Evolutionary conservation across 1,140 invertebrate genomes (phyloP).

Genomic region (Rhyzopertha dominica): DNA sequence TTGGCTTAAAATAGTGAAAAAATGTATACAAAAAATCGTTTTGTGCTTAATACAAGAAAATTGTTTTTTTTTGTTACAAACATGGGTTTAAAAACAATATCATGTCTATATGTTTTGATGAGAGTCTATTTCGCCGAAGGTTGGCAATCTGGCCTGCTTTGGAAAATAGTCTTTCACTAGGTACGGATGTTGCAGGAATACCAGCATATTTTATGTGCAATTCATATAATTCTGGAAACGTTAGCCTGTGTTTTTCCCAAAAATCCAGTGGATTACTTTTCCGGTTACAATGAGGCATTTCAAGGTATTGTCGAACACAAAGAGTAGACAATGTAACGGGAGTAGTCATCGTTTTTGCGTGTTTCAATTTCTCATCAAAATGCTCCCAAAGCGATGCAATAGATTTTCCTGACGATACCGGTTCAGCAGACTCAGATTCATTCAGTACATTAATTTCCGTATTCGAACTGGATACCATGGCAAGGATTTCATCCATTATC

Average conservation of each 20-base stretch:
- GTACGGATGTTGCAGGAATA: constrained; percentile 33
- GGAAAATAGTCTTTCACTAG: constrained; percentile 34
- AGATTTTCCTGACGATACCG: too few species aligned
- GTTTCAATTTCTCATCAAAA: constrained; percentile 20
- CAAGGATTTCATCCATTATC: constrained; percentile 28
- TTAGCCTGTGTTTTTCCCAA: constrained; percentile 26
- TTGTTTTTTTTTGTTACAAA: too few species aligned
- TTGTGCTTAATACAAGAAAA: too few species aligned
- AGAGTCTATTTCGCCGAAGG: constrained; percentile 26
- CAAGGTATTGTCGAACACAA: constrained; percentile 30
- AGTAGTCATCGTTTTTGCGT: constrained; percentile 12
- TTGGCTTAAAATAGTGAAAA: too few species aligned
- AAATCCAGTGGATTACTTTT: constrained; percentile 28
- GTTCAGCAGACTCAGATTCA: too few species aligned
- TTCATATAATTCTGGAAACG: constrained; percentile 26
- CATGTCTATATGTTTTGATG: constrained; percentile 20
- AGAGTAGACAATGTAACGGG: constrained; percentile 15
- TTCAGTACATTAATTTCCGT: too few species aligned
- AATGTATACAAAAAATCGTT: too few species aligned
- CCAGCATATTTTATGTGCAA: constrained; percentile 28
- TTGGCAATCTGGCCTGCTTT: constrained; percentile 30
- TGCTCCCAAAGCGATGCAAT: constrained; percentile 18
- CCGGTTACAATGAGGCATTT: constrained; percentile 23
- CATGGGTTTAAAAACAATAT: constrained; percentile 32
- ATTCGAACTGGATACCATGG: too few species aligned